phyloP scores from a whole-genome alignment of 2,797 vertebrate genomes.

The Peromyscus eremicus region DNA sequence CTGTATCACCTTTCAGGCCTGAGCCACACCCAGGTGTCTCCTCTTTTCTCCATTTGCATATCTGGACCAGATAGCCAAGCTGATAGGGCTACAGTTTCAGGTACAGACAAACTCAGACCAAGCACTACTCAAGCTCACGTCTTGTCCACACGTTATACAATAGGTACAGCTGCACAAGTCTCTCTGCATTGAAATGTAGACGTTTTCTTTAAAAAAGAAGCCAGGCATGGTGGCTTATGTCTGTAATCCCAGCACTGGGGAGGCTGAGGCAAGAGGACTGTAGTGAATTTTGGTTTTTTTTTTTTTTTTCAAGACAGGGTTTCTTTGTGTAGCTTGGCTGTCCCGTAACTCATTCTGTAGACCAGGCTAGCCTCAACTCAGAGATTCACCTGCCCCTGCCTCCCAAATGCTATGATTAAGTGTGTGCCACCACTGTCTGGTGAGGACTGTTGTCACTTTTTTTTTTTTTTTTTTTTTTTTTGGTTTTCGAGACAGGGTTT shows the following conservation, averaged over 20 bases:
- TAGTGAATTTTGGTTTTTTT: background rate
- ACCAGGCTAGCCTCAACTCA: too few relatives aligned
- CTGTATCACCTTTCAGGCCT: conserved; percentile 53
- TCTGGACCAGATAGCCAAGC: conserved; percentile 44
- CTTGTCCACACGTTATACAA: background rate
- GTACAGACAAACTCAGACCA: conserved; percentile 56
- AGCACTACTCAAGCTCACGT: conserved; percentile 3
- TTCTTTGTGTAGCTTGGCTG: background rate
- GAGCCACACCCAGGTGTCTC: conserved; percentile 14
- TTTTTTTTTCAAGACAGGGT: background rate
- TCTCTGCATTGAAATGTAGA: conserved; percentile 6
- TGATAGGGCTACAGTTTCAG: conserved; percentile 54
- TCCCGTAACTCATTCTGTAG: background rate
- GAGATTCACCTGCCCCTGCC: background rate
- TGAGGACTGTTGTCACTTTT: too few relatives aligned
- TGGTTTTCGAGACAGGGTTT: background rate
- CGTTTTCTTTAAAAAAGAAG: background rate
- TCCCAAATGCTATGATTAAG: background rate
- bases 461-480: too few relatives aligned
- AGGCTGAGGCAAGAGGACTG: background rate
- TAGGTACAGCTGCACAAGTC: background rate
- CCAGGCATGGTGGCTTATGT: background rate
- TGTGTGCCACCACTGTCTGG: background rate
- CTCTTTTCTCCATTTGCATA: conserved; percentile 70
- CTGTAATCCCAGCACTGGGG: background rate